Base-by-base conservation (phyloP, 2,888 invertebrate species). In the Gymnocheta viridis region DNA sequence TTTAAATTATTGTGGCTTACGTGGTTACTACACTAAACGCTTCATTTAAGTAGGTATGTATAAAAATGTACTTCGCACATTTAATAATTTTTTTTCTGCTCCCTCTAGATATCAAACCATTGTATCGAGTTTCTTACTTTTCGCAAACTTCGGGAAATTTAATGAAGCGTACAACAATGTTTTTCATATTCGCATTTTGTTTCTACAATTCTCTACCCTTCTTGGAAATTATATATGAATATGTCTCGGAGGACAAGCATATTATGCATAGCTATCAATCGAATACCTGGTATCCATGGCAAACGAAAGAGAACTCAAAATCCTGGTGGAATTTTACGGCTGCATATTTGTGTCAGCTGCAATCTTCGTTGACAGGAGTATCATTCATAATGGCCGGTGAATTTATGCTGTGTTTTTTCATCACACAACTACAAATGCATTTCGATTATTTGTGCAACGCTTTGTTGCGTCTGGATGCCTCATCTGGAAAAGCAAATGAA, bases 231-330 rank as follows among this genome's bases (percentile, higher is more conserved):
- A 0, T 87, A 17, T 88, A 87, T 24, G 88, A 90, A 64, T 17
- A 85, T 49, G 2, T 77, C 3, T n/a, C 70, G 3, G 82, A 86
- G 3, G 82, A 84, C 0, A 12, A 78, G 7, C 54, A 85, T 0
- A 69, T 89, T 5, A 81, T 60, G 12, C 89, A 86, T 73, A 88
- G 86, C 29, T 87, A 85, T 27, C 90, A 91, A 79, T 89, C 90
- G 51, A 88, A 88, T 60, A 90, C 90, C 14, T 91, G 91, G 91
- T 91, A 90, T 86, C 91, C 91, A 0, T 91, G 91, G 90, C 87
- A 86, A 6, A 80, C 86, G 29, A 7, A 78, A 12, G 47, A 76
- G 14, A 76, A 80, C 4, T 84, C 76, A 1, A 67, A 70, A n/a
- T 87, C 89, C 0, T 14, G 66, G 5, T 2, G 70, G 0, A 78